Conservation (phyloP, 92 coral and sea anemone genomes). For the Palythoa grandiflora region DNA sequence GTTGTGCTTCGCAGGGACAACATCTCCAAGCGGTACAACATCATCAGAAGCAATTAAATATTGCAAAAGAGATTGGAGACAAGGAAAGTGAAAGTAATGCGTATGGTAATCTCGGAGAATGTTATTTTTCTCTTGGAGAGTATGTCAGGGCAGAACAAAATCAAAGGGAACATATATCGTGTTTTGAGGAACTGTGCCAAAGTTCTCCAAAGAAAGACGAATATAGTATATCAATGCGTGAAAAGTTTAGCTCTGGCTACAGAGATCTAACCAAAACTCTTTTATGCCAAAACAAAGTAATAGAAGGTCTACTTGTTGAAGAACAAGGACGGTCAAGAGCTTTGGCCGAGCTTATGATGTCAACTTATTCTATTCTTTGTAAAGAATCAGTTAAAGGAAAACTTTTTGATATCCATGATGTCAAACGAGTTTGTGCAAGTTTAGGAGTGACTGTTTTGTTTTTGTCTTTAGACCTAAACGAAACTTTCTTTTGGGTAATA, state of each 20-base stretch:
- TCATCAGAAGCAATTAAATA: background rate
- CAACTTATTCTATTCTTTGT: background rate
- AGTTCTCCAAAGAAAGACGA: too few relatives aligned
- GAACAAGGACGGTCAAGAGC: constrained; percentile 18
- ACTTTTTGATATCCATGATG: background rate
- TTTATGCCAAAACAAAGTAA: background rate
- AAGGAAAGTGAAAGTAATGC: background rate
- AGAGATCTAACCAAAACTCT: background rate
- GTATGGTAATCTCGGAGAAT: background rate
- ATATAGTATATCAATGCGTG: background rate
- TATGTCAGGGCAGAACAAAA: background rate
- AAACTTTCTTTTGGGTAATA: background rate
- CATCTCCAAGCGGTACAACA: background rate
- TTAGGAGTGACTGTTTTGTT: background rate
- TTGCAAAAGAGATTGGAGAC: background rate
- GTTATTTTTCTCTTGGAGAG: background rate
- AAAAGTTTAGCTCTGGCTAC: background rate
- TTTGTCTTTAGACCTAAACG: background rate
- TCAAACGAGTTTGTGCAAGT: background rate
- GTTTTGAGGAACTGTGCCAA: background rate
- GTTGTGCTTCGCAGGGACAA: background rate
- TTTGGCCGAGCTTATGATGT: constrained; percentile 8
- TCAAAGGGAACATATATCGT: background rate
- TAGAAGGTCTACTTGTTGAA: background rate
- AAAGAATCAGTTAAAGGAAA: background rate